A percentile compares a stretch with the other conserved stretches of the same genome.
Evolutionary conservation across 2,113 vertebrate species (phyloP).

Genomic region (Excalfactoria chinensis): DNA sequence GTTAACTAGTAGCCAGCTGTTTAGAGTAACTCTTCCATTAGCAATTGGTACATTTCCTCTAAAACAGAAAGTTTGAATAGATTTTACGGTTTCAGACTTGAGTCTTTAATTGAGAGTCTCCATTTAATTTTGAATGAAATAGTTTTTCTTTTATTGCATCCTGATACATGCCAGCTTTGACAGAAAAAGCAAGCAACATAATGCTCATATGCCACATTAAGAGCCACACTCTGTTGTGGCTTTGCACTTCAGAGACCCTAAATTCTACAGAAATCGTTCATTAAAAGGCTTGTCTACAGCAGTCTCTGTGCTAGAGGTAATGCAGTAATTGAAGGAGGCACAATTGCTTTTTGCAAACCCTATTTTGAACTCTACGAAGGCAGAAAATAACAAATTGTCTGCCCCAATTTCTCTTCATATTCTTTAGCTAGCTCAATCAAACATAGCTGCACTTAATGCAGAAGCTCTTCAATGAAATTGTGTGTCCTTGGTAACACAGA

Average conservation of each 20-base stretch:
- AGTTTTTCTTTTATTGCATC: constrained; percentile 59
- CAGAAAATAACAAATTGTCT: constrained; percentile 34
- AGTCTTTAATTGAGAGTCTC: constrained; percentile 54
- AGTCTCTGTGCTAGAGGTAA: constrained; percentile 10
- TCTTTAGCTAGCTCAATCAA: constrained; percentile 20
- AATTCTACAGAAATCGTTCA: constrained; percentile 55
- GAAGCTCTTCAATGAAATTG: not conserved
- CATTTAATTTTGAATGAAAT: constrained; percentile 63
- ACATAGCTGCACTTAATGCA: not conserved
- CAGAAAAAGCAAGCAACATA: constrained; percentile 48
- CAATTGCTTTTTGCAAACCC: constrained; percentile 40
- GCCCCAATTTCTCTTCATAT: not conserved
- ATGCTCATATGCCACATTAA: constrained; percentile 44
- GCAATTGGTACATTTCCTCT: constrained; percentile 50
- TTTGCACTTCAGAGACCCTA: constrained; percentile 52
- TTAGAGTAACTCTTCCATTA: constrained; percentile 53
- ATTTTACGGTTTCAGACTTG: constrained; percentile 15
- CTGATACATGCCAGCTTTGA: constrained; percentile 51
- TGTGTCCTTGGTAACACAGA: not conserved
- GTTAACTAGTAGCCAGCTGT: constrained; percentile 29
- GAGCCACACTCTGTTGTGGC: constrained; percentile 29
- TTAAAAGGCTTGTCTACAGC: constrained; percentile 48
- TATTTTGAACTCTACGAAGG: constrained; percentile 28
- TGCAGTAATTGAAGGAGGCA: constrained; percentile 36
- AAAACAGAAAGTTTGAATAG: constrained; percentile 59